Conservation (phyloP, 92 coral and sea anemone genomes). For the Palythoa grandiflora region DNA sequence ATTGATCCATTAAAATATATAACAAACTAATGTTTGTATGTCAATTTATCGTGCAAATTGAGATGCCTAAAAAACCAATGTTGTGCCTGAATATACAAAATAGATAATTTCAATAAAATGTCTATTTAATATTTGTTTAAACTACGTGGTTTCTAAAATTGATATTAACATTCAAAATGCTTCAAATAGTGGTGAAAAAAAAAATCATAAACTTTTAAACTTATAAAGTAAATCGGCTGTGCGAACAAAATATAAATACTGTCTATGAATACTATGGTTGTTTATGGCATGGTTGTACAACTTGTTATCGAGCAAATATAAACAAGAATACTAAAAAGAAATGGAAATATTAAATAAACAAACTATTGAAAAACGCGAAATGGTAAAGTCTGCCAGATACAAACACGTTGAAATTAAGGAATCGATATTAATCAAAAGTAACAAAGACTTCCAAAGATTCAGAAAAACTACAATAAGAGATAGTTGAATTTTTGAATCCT, state of each 20-base stretch:
- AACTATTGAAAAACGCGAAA: constrained; percentile 13
- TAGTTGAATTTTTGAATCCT: constrained; percentile 15
- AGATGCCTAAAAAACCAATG: constrained; percentile 42
- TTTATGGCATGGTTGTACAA: not conserved
- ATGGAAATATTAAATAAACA: constrained; percentile 21
- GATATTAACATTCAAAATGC: not conserved
- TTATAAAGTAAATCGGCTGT: not conserved
- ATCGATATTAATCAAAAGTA: constrained; percentile 6
- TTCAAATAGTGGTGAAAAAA: not conserved
- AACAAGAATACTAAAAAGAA: not conserved
- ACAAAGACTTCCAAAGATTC: constrained; percentile 1
- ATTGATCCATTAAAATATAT: constrained; percentile 37
- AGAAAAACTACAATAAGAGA: not conserved
- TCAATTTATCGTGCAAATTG: constrained; percentile 31
- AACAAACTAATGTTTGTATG: constrained; percentile 48
- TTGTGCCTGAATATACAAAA: constrained; percentile 42
- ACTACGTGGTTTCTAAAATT: not conserved
- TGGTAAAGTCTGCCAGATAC: not conserved
- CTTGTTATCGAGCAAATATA: constrained; percentile 10
- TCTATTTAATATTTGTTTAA: not conserved
- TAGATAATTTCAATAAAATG: constrained; percentile 42
- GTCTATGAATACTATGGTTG: not conserved
- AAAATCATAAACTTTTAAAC: not conserved
- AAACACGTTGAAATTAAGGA: constrained; percentile 15
- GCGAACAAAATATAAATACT: not conserved